Conservation (phyloP, 1,140 invertebrate genomes). For the Drosophila rhopaloa region DNA sequence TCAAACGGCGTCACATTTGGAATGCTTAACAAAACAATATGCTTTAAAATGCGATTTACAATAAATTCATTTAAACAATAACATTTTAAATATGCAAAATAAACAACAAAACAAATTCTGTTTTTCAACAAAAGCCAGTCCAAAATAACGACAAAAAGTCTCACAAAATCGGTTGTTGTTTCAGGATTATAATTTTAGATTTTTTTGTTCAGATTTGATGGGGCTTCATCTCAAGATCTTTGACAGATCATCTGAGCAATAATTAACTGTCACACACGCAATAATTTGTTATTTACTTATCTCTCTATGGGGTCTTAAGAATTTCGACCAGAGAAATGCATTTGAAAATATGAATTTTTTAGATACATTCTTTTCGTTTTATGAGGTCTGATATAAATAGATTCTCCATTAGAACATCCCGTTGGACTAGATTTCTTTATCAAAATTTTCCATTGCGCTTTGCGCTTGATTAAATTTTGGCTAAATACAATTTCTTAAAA, state of each 20-base stretch:
- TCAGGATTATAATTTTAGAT: conserved; percentile 38
- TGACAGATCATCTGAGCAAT: conserved; percentile 20
- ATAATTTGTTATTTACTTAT: conserved; percentile 24
- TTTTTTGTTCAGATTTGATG: conserved; percentile 7
- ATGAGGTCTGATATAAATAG: conserved; percentile 35
- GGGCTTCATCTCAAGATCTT: conserved; percentile 3
- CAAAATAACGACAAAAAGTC: conserved; percentile 1
- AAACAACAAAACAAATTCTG: conserved; percentile 25
- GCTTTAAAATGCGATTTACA: conserved; percentile 33
- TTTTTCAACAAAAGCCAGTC: conserved; percentile 14
- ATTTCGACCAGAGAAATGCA: conserved; percentile 47
- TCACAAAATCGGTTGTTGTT: conserved; percentile 10
- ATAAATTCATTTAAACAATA: conserved; percentile 23
- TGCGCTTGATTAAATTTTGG: conserved; percentile 18
- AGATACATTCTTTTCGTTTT: conserved; percentile 27
- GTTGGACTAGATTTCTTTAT: background rate
- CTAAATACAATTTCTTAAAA: conserved; percentile 4
- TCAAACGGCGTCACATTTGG: conserved; percentile 19
- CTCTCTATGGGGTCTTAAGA: conserved; percentile 46
- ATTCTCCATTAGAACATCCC: conserved; percentile 38
- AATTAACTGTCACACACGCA: conserved; percentile 18
- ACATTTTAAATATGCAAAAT: conserved; percentile 30
- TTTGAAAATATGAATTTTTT: conserved; percentile 31
- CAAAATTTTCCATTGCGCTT: conserved; percentile 43
- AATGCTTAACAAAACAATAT: conserved; percentile 36